Percentiles rank a stretch among this genome's conserved stretches.
Conservation (phyloP, 2,888 invertebrate genomes). For the Mythimna lalbum region DNA sequence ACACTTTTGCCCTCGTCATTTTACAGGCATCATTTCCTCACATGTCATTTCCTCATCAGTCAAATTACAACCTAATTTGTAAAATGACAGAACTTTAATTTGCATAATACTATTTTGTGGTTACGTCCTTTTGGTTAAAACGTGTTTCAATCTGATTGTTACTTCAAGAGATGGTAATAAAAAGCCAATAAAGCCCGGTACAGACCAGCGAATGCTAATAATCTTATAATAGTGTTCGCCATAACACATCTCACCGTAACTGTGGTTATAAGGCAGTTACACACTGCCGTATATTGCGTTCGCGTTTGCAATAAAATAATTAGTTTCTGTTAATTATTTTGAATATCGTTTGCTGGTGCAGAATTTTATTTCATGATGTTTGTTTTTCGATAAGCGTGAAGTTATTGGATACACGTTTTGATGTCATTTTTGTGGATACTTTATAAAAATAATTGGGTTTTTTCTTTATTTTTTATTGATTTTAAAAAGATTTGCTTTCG, state of each 20-base stretch:
- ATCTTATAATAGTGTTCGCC: constrained; percentile 56
- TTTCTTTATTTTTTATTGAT: too few relatives aligned
- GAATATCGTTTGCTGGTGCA: constrained; percentile 16
- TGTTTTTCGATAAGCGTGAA: neutral
- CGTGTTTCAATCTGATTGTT: constrained; percentile 67
- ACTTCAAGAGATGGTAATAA: constrained; percentile 66
- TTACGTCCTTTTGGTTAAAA: constrained; percentile 24
- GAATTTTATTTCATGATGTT: neutral
- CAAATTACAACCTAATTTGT: constrained; percentile 11
- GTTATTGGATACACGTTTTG: neutral
- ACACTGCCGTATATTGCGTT: constrained; percentile 41
- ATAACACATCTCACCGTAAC: constrained; percentile 52
- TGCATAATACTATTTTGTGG: accelerated
- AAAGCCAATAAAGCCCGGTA: constrained; percentile 60
- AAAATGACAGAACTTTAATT: neutral
- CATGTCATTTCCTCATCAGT: neutral
- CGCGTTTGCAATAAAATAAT: constrained; percentile 49
- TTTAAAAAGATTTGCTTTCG: too few relatives aligned
- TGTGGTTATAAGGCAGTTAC: constrained; percentile 44
- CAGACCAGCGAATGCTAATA: constrained; percentile 59
- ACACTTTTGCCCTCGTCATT: constrained; percentile 67
- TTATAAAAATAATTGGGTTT: neutral
- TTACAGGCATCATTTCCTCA: neutral
- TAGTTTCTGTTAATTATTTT: constrained; percentile 46
- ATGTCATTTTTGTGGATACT: neutral